Evolutionary conservation across 64 coral and sea anemone species (phyloP), one percentile per base, ranked within the genome.

Genomic region (Stichodactyla mertensii): DNA sequence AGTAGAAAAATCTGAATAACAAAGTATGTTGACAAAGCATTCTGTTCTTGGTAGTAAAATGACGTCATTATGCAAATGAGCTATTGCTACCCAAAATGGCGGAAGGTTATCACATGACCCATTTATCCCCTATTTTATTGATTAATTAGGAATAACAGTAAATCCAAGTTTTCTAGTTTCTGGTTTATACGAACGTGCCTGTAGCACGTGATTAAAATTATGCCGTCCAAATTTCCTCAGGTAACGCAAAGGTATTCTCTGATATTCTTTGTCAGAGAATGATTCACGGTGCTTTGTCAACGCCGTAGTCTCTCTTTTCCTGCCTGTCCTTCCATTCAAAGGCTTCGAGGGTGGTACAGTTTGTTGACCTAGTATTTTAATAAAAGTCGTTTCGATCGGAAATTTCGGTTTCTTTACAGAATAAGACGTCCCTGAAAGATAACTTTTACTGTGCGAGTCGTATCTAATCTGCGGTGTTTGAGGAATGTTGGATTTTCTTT

Each of bases 151-250:
- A 86, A 92, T 87, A 83, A 79, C 45, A 9, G 90, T 56, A n/a
- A 85, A 36, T 61, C 85, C 20, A 6, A 92, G 53, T 86, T 87
- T 87, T 56, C 55, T 87, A 18, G 71, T 61, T 19, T 62, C 85
- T 55, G 85, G 90, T 64, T 92, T 92, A 59, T 82, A 92, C 10
- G 90, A 92, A 23, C 90, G 90, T 20, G 90, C 90, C 52, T 92
- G 59, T 36, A 92, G 58, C 52, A 92, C 85, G n/a, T 92, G 90
- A 87, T 92, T 85, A 61, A 92, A 87, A 52, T 64, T 90, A 22
- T 64, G 52, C 31, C 78, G 62, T 6, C 90, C 90, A 91, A 87
- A 92, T 56, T 77, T 51, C 54, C 77, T 61, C 13, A 92, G 24
- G 55, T 83, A 92, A 12, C 84, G 84, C 52, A 87, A 64, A 15